A percentile compares a stretch with the other conserved stretches of the same genome.
phyloP scores from a whole-genome alignment of 2,113 vertebrate species.

The Colinus virginianus region DNA sequence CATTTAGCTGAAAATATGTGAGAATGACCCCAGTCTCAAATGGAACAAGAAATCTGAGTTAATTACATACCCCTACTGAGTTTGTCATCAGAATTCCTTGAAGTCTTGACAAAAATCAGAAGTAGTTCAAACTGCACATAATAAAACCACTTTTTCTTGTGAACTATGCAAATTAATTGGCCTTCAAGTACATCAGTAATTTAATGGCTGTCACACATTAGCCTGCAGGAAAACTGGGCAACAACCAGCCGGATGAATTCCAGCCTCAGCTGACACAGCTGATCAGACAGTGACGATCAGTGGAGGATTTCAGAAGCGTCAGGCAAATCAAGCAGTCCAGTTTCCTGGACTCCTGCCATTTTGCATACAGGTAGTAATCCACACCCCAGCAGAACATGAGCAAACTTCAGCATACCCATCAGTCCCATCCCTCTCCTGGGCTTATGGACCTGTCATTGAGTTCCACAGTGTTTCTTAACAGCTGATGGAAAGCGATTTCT shows the following conservation, averaged over 20 bases:
- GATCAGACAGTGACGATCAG: background rate
- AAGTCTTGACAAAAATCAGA: background rate
- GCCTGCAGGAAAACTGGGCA: background rate
- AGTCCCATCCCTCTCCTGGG: background rate
- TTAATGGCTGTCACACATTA: background rate
- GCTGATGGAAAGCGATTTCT: background rate
- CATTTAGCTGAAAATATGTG: background rate
- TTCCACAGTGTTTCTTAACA: background rate
- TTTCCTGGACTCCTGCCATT: background rate
- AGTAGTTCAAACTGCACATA: background rate
- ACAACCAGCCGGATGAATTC: background rate
- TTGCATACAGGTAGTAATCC: background rate
- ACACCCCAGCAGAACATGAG: fast-evolving
- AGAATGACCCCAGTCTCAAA: background rate
- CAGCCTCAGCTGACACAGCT: background rate
- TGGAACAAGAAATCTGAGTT: background rate
- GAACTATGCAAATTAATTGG: background rate
- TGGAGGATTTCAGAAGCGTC: background rate
- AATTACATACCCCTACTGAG: background rate
- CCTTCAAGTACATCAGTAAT: background rate
- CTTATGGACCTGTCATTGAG: fast-evolving
- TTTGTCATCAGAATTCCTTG: background rate
- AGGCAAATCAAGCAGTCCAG: background rate
- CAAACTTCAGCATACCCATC: background rate
- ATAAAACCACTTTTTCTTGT: background rate